Percentiles rank a stretch among this genome's conserved stretches.
These are phyloP conservation scores for Saccostrea echinata DNA, from an alignment of 1,140 invertebrate genomes.

Conservation along the genomic window DNA sequence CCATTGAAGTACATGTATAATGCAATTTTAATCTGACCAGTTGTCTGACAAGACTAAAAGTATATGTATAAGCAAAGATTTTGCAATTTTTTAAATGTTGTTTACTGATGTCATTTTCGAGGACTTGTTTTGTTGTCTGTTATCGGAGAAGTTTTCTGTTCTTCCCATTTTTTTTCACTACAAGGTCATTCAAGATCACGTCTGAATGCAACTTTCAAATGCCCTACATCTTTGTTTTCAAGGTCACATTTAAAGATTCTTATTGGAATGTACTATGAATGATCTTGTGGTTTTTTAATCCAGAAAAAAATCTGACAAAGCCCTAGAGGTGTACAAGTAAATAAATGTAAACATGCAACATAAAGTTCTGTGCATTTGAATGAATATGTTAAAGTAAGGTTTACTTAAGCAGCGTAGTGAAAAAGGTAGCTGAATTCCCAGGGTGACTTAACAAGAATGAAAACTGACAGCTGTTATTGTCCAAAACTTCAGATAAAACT, in stretches of 20 bases:
- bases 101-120: background rate
- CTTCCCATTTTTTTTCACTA: background rate
- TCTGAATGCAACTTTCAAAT: background rate
- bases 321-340: background rate
- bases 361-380: background rate
- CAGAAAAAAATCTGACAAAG: background rate
- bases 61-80: too few species aligned
- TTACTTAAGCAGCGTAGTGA: background rate
- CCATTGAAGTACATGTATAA: too few species aligned
- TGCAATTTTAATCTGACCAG: too few species aligned
- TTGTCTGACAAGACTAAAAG: too few species aligned
- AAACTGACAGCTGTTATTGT: slow-evolving; percentile 13
- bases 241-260: background rate
- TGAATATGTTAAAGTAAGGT: background rate
- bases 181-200: slow-evolving; percentile 19
- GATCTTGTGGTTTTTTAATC: background rate
- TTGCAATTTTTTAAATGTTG: too few species aligned
- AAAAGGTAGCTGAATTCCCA: slow-evolving; percentile 3
- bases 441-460: background rate
- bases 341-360: background rate
- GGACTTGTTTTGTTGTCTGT: background rate
- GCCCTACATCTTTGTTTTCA: background rate
- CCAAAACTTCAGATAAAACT: background rate
- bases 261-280: background rate
- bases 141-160: background rate